Base-by-base conservation (phyloP, 2,113 vertebrate genomes). In the Chrysemys picta region DNA sequence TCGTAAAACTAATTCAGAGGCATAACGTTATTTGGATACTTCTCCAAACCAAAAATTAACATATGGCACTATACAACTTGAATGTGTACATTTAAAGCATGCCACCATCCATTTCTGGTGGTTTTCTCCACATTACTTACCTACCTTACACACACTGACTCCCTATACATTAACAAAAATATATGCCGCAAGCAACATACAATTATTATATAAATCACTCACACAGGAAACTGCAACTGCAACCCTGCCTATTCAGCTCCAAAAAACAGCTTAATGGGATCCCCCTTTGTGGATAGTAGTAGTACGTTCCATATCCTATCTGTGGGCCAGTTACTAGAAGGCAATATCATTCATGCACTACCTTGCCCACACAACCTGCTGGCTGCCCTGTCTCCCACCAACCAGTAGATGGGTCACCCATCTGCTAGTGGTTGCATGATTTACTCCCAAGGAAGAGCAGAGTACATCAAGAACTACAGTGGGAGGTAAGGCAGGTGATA, bases 131-230 rank as follows among this genome's bases (percentile, higher is more conserved):
- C 21, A 45, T 75, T 75, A 42, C 38, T 45, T 75, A 75, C 72
- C 19, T 76, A 45, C 1, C 3, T 6, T 42, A 72, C 0, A 0
- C 12, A 50, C 21, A 17, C 54, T 21, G 47, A 1, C 7, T 84
- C 9, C 42, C 4, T 31, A 25, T 5, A 80, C 11, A 29, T n/a
- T 79, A 88, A 69, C 6, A 52, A 80, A 79, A 53, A 2, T 57
- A 72, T 5, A 5, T 53, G 4, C 29, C 88, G 38, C 25, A 59
- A 88, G 27, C 4, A 82, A 82, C 11, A 42, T 42, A 56, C 3
- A 22, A 69, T 57, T 87, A 22, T 38, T 56, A 29, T 56, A 54
- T 29, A 54, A 22, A 25, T 5, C 22, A 81, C 1, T 84, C 42
- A 87, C 47, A 29, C 2, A 49, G 80, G 14, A 31, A 21, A 14